These are phyloP conservation scores for Lepeophtheirus nordmannii DNA, from an alignment of 2,888 invertebrate genomes.

Conservation along the genomic window DNA sequence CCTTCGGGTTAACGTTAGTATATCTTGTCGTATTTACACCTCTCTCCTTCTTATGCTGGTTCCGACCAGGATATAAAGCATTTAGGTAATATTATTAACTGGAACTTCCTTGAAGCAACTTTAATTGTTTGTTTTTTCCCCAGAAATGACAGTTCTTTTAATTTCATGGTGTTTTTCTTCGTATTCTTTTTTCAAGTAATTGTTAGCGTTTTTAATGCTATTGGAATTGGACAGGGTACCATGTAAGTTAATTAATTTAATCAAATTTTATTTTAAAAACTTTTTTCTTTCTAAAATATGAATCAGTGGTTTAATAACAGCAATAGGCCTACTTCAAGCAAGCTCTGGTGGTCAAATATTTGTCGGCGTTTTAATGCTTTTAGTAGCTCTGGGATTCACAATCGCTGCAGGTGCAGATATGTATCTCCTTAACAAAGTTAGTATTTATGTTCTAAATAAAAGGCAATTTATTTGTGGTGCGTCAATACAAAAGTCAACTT, in stretches of 20 bases:
- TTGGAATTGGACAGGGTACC: slow-evolving; percentile 71
- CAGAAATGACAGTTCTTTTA: slow-evolving; percentile 94
- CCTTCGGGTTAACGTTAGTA: slow-evolving; percentile 72
- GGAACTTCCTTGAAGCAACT: too few species aligned
- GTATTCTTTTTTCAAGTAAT: slow-evolving; percentile 91
- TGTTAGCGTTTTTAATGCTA: slow-evolving; percentile 67
- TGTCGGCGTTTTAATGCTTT: slow-evolving; percentile 58
- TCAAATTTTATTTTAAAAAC: not conserved
- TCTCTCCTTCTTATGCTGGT: slow-evolving; percentile 97
- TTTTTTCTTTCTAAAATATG: not conserved
- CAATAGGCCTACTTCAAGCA: slow-evolving; percentile 45
- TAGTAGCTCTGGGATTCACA: slow-evolving; percentile 63
- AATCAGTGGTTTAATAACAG: slow-evolving; percentile 60
- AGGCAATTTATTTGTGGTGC: not conserved
- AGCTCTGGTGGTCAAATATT: slow-evolving; percentile 41
- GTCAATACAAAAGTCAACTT: too few species aligned
- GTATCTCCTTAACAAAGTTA: slow-evolving; percentile 70
- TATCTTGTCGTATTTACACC: slow-evolving; percentile 83
- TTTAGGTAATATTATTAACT: slow-evolving; percentile 46
- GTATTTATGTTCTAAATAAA: not conserved
- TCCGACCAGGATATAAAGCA: slow-evolving; percentile 95
- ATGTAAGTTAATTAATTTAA: slow-evolving; percentile 48
- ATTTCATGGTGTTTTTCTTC: slow-evolving; percentile 99
- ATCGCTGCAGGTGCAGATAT: slow-evolving; percentile 58
- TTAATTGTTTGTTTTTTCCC: slow-evolving; percentile 27